Base-by-base conservation (phyloP, 2,888 invertebrate genomes). In the Anorthoa munda region DNA sequence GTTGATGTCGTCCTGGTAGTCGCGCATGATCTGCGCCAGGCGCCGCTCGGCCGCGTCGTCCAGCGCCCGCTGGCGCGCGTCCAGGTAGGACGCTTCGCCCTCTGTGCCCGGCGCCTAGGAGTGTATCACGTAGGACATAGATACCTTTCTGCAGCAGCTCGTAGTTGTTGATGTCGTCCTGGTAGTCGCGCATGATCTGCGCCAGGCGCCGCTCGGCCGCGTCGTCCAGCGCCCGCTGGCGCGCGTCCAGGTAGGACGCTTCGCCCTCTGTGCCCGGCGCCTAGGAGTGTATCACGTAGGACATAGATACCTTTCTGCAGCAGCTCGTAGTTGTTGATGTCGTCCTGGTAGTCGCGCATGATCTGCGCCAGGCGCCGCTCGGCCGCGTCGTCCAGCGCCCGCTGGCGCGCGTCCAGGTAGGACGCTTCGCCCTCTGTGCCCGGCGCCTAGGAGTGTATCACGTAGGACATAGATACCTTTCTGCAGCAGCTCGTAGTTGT, bases 131-230 rank as follows among this genome's bases (percentile, higher is more conserved):
- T 39, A 39, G 0, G 39, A 39, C 39, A 39, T 39, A 9, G 1
- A 39, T 39, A 97, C 97, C 97, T 92, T 97, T 97, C 94, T 97
- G 97, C 92, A 97, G 96, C 76, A 96, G 91, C 91, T 97, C 97
- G 92, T 97, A 97, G 95, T 97, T 97, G 92, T 97, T 97, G 96
- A 98, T 97, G 92, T 98, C 98, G 88, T 97, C 97, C 93, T 97
- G 97, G 94, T 99, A 98, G 92, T 99, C 99, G 61, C 97, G 96
- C 90, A 99, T 97, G 86, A 99, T 97, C 90, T 98, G 98, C 88
- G 97, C 97, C 88, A 99, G 98, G 68, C 98, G 97, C 51, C 98
- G 97, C 85, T 97, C 96, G 18, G 99, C 98, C 68, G 97, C 97
- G 59, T 97, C 97, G 95, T 99, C 99, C 71, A 97, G 97, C 72